phyloP scores from a whole-genome alignment of 2,888 invertebrate species.

The Halictus quadricinctus region DNA sequence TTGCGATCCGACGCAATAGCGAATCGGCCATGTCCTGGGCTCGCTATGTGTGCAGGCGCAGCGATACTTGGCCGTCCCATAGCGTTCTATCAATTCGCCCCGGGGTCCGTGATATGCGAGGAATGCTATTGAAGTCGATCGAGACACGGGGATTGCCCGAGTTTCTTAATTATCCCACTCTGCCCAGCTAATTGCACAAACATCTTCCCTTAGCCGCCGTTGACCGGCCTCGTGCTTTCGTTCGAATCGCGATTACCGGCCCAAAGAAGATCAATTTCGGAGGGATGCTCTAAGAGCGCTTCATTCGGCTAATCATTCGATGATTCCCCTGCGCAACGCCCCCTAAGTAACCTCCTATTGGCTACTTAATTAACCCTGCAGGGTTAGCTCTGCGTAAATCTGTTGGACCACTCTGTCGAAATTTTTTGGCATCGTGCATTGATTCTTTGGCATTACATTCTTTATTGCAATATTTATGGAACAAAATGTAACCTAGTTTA shows the following conservation, averaged over 20 bases:
- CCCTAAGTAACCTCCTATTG: neutral
- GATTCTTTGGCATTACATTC: too few relatives aligned
- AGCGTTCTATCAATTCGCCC: conserved; percentile 51
- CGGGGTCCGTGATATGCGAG: conserved; percentile 62
- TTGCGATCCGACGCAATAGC: conserved; percentile 57
- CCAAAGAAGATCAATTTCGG: conserved; percentile 1
- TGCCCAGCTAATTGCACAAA: conserved; percentile 71
- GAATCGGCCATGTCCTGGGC: conserved; percentile 52
- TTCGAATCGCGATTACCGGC: neutral
- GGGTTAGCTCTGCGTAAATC: neutral
- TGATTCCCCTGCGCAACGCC: neutral
- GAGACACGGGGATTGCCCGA: conserved; percentile 64
- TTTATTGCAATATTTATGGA: too few relatives aligned
- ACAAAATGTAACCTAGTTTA: too few relatives aligned
- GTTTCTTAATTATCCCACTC: conserved; percentile 76
- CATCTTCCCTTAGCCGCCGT: conserved; percentile 48
- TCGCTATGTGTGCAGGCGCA: conserved; percentile 37
- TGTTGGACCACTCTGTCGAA: too few relatives aligned
- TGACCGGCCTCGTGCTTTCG: neutral
- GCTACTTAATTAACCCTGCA: neutral
- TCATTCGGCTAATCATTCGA: neutral
- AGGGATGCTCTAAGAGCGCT: neutral
- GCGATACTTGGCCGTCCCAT: conserved; percentile 62
- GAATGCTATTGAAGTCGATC: conserved; percentile 77
- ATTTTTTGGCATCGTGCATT: too few relatives aligned